Conservation (phyloP, 30 jellyfish, hydroid and myxozoan species). For the Pseudorhiza aurosa region DNA sequence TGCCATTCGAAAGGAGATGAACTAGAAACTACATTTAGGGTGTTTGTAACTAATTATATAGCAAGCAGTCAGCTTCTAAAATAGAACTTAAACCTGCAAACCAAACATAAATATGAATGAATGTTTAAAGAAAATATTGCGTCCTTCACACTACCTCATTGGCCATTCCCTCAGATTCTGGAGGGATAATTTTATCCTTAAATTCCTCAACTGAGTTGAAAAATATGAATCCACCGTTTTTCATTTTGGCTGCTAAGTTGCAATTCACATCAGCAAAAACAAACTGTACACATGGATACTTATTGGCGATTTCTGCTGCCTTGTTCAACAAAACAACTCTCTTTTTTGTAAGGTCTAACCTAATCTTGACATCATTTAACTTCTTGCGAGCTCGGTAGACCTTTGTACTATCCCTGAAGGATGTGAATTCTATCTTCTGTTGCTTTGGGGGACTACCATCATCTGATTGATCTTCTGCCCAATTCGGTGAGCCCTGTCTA, state of each 20-base stretch:
- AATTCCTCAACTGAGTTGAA: not conserved
- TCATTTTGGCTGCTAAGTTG: not conserved
- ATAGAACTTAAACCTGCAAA: too few relatives aligned
- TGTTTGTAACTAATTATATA: too few relatives aligned
- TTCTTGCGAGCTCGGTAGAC: slow-evolving; percentile 22
- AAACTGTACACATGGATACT: slow-evolving; percentile 10
- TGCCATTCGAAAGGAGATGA: too few relatives aligned
- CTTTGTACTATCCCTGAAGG: slow-evolving; percentile 10
- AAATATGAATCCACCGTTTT: not conserved
- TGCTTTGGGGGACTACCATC: slow-evolving; percentile 17
- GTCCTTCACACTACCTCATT: not conserved
- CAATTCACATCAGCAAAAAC: slow-evolving; percentile 5
- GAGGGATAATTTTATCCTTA: too few relatives aligned
- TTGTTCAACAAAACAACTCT: slow-evolving; percentile 3
- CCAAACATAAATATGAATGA: too few relatives aligned
- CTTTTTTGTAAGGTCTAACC: slow-evolving; percentile 41
- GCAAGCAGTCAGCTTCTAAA: too few relatives aligned
- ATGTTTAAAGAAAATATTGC: not conserved
- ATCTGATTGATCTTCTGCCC: slow-evolving; percentile 21
- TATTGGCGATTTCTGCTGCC: slow-evolving; percentile 46
- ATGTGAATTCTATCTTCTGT: slow-evolving; percentile 14
- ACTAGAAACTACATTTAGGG: too few relatives aligned
- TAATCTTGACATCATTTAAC: slow-evolving; percentile 9
- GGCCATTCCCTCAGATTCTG: not conserved
- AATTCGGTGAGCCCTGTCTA: slow-evolving; percentile 50